These are phyloP conservation scores for Nephila pilipes DNA, from an alignment of 1,140 invertebrate genomes.

Conservation along the genomic window DNA sequence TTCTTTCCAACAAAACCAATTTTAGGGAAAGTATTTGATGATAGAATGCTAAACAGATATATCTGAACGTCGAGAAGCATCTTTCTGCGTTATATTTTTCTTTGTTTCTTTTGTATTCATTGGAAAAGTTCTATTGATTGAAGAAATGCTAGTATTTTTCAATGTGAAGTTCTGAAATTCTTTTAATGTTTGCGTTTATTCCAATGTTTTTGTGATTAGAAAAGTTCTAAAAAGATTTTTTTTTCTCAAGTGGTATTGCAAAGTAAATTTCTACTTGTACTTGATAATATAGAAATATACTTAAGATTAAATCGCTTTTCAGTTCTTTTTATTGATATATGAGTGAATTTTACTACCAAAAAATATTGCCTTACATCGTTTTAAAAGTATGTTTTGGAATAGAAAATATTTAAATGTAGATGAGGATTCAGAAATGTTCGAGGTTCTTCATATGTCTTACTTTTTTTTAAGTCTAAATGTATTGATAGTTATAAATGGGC, in stretches of 20 bases:
- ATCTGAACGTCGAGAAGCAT: slow-evolving; percentile 26
- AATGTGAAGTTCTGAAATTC: not conserved
- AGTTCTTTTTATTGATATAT: not conserved
- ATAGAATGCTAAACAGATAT: slow-evolving; percentile 56
- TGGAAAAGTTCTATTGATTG: not conserved
- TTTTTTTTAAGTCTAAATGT: too few relatives aligned
- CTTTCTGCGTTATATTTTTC: not conserved
- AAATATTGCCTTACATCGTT: too few relatives aligned
- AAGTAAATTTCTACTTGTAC: not conserved
- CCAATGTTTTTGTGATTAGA: not conserved
- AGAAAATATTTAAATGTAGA: too few relatives aligned
- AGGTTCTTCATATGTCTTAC: too few relatives aligned
- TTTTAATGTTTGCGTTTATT: slow-evolving; percentile 16
- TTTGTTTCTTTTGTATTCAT: not conserved
- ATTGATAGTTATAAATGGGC: too few relatives aligned
- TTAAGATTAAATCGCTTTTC: not conserved
- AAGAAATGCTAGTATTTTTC: not conserved
- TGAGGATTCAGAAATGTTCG: too few relatives aligned
- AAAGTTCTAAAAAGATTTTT: not conserved
- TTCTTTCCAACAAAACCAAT: not conserved
- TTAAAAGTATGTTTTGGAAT: too few relatives aligned
- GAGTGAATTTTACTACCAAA: too few relatives aligned
- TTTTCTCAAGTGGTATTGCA: not conserved
- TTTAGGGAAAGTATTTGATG: slow-evolving; percentile 43
- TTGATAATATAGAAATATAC: not conserved